Base-by-base conservation (phyloP, 2,797 vertebrate genomes). In the Clarias platycephalus region DNA sequence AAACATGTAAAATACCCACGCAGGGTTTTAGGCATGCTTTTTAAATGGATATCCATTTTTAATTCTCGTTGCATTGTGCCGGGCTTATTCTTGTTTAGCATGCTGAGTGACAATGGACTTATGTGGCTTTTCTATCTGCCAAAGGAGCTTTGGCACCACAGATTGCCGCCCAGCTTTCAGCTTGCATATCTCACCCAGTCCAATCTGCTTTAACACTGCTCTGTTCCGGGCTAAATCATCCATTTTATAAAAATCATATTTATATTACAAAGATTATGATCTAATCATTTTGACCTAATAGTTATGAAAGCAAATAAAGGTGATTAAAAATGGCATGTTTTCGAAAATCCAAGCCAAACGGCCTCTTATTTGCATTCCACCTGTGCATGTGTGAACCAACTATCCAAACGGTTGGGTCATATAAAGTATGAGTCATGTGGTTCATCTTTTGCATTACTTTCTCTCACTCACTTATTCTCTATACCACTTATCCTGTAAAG, bases 11-110 rank as follows among this genome's bases (percentile, higher is more conserved):
- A 92, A 91, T 68, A 89, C 88, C 89, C 86, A 60, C 62, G 89
- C 87, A 87, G 83, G 81, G 74, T 82, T 55, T 84, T 77, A 88
- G 63, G 55, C 67, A 71, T 84, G 63, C 75, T 74, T 68, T 86
- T 83, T 66, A 81, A 83, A 67, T 58, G 24, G 40, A 86, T 87
- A 79, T 88, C 84, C 77, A 55, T 60, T 28, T 78, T 71, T 88
- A 88, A 87, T 85, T 83, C 76, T 80, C 49, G 67, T 80, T 80
- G 90, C 87, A 92, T 93, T 93, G 93, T 93, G 89, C 88, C 5
- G 88, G 60, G 85, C 88, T 95, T 93, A 94, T 89, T 90, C 91
- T 83, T 91, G 91, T 93, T 88, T 88, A 91, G 90, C 92, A 92
- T 91, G 87, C 89, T 91, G 89, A 91, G 92, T 26, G 89, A 92